Conservation (phyloP, 2,797 vertebrate species). For the Pempheris klunzingeri region DNA sequence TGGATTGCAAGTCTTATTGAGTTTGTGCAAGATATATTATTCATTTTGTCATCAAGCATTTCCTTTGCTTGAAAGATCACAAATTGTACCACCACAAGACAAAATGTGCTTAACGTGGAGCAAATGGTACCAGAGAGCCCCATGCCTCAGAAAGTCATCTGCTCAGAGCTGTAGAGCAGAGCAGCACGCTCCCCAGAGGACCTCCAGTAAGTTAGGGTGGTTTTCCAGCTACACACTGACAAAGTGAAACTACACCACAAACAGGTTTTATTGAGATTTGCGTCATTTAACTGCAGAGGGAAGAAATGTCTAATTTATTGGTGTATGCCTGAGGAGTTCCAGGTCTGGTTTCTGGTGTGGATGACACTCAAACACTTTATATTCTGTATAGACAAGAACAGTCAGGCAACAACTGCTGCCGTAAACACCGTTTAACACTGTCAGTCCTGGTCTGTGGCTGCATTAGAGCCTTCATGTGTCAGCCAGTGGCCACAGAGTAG, state of each 20-base stretch:
- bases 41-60: background rate
- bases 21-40: background rate
- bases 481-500: background rate
- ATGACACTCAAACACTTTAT: background rate
- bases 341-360: background rate
- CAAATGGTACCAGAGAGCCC: conserved; percentile 5
- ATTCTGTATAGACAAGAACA: background rate
- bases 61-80: background rate
- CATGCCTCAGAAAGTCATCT: conserved; percentile 26
- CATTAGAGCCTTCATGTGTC: too few relatives aligned
- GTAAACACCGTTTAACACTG: background rate
- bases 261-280: conserved; percentile 45
- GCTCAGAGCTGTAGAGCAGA: conserved; percentile 30
- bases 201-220: conserved; percentile 15
- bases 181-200: conserved; percentile 20
- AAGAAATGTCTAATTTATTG: conserved; percentile 37
- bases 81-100: background rate
- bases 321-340: conserved; percentile 5
- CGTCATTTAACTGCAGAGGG: conserved; percentile 27
- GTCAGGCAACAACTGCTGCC: background rate
- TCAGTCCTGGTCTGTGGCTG: background rate
- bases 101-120: background rate
- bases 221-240: conserved; percentile 10
- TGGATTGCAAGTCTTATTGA: background rate
- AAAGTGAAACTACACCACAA: conserved; percentile 19